These are phyloP conservation scores for Seladonia tumulorum DNA, from an alignment of 2,888 invertebrate genomes.

Conservation along the genomic window DNA sequence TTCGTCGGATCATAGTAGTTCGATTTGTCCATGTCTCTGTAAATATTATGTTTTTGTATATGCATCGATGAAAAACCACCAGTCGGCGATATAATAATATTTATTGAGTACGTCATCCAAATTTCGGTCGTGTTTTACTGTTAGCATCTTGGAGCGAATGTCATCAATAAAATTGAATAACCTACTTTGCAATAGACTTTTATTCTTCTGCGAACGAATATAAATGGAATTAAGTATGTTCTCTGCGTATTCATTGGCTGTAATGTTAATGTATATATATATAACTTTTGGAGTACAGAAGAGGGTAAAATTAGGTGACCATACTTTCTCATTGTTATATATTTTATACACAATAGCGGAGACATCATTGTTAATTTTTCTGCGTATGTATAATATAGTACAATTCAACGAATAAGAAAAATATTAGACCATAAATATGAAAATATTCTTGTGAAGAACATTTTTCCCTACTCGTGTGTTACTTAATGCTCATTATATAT, in stretches of 20 bases:
- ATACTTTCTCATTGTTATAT: constrained; percentile 67
- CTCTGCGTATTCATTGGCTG: constrained; percentile 52
- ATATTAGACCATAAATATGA: constrained; percentile 67
- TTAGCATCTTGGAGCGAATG: constrained; percentile 80
- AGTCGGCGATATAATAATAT: constrained; percentile 78
- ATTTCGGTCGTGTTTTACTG: constrained; percentile 82
- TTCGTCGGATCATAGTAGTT: constrained; percentile 75
- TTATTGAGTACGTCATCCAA: constrained; percentile 81
- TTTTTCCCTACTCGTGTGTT: constrained; percentile 51
- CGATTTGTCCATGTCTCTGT: constrained; percentile 75
- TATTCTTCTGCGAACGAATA: constrained; percentile 61
- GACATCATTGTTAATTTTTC: constrained; percentile 68
- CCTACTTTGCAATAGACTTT: constrained; percentile 72
- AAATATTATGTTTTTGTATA: constrained; percentile 79
- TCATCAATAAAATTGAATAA: constrained; percentile 81
- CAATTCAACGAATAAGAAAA: constrained; percentile 67
- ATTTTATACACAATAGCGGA: constrained; percentile 66
- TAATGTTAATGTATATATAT: constrained; percentile 62
- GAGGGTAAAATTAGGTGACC: constrained; percentile 53
- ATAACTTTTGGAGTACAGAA: constrained; percentile 51
- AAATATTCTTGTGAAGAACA: constrained; percentile 62
- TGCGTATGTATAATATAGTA: constrained; percentile 74
- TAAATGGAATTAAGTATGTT: constrained; percentile 45
- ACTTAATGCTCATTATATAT: constrained; percentile 42
- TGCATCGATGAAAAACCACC: constrained; percentile 69